A percentile compares a stretch with the other conserved stretches of the same genome.
phyloP scores from a whole-genome alignment of 2,113 vertebrate species.

The Athene cunicularia region DNA sequence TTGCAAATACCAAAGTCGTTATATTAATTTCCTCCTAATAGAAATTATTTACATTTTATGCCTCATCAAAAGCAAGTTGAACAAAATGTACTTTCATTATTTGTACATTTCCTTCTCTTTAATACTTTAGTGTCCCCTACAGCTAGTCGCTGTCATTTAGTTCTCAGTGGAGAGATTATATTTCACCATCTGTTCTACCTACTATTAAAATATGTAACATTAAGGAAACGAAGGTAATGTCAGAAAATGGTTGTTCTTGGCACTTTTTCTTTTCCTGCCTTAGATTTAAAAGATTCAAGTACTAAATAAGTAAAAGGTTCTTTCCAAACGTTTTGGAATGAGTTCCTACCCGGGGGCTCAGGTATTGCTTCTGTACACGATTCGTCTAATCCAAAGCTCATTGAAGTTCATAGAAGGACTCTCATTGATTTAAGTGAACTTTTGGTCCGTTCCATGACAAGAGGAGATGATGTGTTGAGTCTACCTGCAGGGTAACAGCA shows the following conservation, averaged over 20 bases:
- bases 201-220: not conserved
- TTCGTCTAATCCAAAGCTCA: not conserved
- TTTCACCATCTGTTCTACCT: constrained; percentile 38
- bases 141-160: not conserved
- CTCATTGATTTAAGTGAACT: not conserved
- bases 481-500: not conserved
- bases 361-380: not conserved
- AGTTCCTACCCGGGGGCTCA: not conserved
- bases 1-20: constrained; percentile 16
- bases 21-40: constrained; percentile 48
- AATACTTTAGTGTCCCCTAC: constrained; percentile 23
- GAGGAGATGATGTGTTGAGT: not conserved
- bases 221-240: constrained; percentile 27
- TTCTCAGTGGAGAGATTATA: not conserved
- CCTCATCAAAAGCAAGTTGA: constrained; percentile 40
- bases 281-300: not conserved
- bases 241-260: constrained; percentile 18
- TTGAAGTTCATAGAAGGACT: not conserved
- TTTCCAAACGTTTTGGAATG: not conserved
- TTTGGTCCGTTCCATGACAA: not conserved
- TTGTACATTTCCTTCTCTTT: constrained; percentile 36
- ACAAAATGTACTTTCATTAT: constrained; percentile 40
- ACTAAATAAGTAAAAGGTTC: not conserved
- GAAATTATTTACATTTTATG: constrained; percentile 69
- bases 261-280: not conserved